Conservation (phyloP, 2,888 invertebrate genomes). For the Mythimna ferrago region DNA sequence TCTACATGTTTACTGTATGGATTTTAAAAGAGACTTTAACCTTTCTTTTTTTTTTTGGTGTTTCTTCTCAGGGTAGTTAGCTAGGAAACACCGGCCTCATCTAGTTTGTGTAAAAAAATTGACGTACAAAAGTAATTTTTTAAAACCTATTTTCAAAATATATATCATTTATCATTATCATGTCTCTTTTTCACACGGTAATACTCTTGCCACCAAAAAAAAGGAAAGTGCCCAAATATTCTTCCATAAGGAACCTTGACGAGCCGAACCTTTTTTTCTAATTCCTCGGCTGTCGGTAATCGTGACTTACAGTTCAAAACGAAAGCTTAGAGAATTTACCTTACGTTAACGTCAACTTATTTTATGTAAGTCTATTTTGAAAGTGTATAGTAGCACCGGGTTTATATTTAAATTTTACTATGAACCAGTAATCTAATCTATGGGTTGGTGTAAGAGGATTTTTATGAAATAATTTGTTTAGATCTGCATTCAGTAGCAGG, state of each 20-base stretch:
- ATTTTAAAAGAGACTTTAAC: too few relatives aligned
- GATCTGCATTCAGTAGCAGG: neutral
- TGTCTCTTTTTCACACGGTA: neutral
- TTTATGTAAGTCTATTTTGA: slow-evolving; percentile 54
- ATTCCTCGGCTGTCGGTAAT: slow-evolving; percentile 51
- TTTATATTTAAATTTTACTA: slow-evolving; percentile 7
- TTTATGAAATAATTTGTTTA: slow-evolving; percentile 9
- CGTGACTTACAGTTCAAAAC: slow-evolving; percentile 62
- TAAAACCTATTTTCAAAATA: too few relatives aligned
- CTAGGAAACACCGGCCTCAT: too few relatives aligned
- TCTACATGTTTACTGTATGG: too few relatives aligned
- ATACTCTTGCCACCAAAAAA: neutral
- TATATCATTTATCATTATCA: too few relatives aligned
- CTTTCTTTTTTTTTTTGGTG: too few relatives aligned
- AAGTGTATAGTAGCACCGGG: slow-evolving; percentile 30
- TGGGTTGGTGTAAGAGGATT: slow-evolving; percentile 30
- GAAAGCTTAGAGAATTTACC: slow-evolving; percentile 64
- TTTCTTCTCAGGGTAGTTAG: too few relatives aligned
- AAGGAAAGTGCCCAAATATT: neutral
- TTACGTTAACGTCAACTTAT: slow-evolving; percentile 43
- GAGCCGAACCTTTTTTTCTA: slow-evolving; percentile 40
- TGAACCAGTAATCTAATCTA: neutral
- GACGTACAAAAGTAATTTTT: too few relatives aligned
- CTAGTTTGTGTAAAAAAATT: too few relatives aligned
- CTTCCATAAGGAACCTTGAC: slow-evolving; percentile 15